A percentile compares a stretch with the other conserved stretches of the same genome.
These are phyloP conservation scores for Cassiopea andromeda DNA, from an alignment of 30 jellyfish, hydroid and myxozoan species.

Conservation along the genomic window DNA sequence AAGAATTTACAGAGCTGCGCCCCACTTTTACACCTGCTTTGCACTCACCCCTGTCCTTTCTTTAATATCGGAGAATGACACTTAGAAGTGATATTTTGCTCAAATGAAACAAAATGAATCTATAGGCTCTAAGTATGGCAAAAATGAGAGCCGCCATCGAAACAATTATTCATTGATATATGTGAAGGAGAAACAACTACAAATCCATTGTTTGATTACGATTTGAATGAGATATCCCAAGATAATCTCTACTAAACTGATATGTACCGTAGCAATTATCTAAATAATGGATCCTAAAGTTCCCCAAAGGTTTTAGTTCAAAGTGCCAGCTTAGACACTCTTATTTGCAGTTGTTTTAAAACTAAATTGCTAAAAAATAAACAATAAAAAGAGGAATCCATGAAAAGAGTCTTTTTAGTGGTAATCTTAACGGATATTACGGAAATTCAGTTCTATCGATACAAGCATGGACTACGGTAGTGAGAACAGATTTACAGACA, in stretches of 20 bases:
- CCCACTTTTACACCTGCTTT: too few species aligned
- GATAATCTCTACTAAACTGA: not conserved
- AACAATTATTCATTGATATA: not conserved
- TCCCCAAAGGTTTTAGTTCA: not conserved
- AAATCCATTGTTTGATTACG: not conserved
- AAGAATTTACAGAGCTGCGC: too few species aligned
- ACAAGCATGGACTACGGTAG: not conserved
- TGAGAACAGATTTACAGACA: not conserved
- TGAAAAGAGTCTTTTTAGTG: not conserved
- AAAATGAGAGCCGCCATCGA: not conserved
- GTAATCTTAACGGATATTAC: not conserved
- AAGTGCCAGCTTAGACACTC: conserved; percentile 8
- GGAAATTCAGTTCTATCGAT: not conserved
- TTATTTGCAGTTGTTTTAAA: not conserved
- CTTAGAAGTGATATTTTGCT: too few species aligned
- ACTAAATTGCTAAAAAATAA: not conserved
- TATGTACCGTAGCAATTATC: not conserved
- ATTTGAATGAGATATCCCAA: not conserved
- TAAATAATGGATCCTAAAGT: not conserved
- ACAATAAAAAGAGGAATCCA: not conserved
- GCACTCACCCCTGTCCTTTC: too few species aligned
- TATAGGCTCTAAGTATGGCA: not conserved
- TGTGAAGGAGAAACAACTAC: not conserved
- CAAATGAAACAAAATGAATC: not conserved
- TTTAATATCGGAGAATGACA: too few species aligned